Base-by-base conservation (phyloP, 2,888 invertebrate species). In the Agriopis leucophaearia region DNA sequence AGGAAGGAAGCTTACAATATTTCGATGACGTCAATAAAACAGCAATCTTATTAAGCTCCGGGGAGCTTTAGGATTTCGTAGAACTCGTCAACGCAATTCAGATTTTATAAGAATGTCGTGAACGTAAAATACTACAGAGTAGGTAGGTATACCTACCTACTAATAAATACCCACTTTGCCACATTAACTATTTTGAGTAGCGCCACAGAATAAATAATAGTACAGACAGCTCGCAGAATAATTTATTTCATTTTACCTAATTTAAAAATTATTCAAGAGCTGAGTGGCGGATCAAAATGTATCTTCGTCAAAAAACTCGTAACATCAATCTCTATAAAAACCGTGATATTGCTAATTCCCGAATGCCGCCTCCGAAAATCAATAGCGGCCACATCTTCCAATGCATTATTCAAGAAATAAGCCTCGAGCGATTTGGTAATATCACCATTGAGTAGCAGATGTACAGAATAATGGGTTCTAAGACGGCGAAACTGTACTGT, bases 401-500 rank as follows among this genome's bases (percentile, higher is more conserved):
- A 70, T 71, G 68, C 52, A 67, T 67, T 27, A 69, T 69, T 57
- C 52, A 42, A 55, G 55, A 58, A 64, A 42, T 66, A 69, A 70
- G 79, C 81, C 76, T 64, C 70, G 44, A 73, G 82, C 80, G 73
- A 74, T 81, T 79, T 78, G 71, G 77, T 74, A 83, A 59, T 50
- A 50, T 50, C 40, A 40, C 16, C 12, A 10, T 9, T 4, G 55
- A 55, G 13, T 55, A 55, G 55, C n/a, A 13, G 8, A 44, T 42
- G 15, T n/a, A 18, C 55, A 55, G 55, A 55, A 40, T 6, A 35
- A 35, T 13, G 35, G 13, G 51, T 48, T 50, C 7, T 16, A 16
- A 27, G 13, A 50, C 12, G 0, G 8, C 1, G 8, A 3, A 12
- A 13, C n/a, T 18, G 47, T 10, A 45, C n/a, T n/a, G n/a, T n/a